phyloP scores from a whole-genome alignment of 37 sponge, comb jelly and placozoan genomes.

The Chondrosia reniformis region DNA sequence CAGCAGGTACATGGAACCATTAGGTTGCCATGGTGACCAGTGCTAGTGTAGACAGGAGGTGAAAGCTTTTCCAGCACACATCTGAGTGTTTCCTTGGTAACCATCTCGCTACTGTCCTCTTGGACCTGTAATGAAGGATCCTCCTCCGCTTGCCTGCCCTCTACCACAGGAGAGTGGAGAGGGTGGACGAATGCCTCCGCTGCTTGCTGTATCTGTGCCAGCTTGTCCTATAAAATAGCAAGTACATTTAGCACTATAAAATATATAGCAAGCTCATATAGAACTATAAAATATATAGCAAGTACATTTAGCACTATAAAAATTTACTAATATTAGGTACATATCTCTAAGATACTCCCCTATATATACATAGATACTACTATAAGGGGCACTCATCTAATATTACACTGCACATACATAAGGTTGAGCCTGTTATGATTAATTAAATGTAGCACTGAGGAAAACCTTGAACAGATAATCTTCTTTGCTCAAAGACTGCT shows the following conservation, averaged over 20 bases:
- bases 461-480: no score
- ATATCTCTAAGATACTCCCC: no score
- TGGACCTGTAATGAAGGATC: background rate
- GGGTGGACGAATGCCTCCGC: slow-evolving; percentile 18
- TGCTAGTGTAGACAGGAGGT: background rate
- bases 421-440: background rate
- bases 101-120: background rate
- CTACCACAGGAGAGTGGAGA: background rate
- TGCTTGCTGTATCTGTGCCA: slow-evolving; percentile 3
- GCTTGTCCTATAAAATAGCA: background rate
- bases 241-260: no score
- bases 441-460: background rate
- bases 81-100: background rate
- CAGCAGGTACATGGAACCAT: slow-evolving; percentile 45
- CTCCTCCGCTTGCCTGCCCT: background rate
- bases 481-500: no score
- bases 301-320: no score
- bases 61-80: background rate
- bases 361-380: no score
- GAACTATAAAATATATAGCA: no score
- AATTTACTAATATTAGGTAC: no score
- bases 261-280: no score
- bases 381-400: no score
- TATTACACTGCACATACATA: no score
- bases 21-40: background rate